Conservation (phyloP, 2,888 invertebrate genomes). For the Isoperla grammatica region DNA sequence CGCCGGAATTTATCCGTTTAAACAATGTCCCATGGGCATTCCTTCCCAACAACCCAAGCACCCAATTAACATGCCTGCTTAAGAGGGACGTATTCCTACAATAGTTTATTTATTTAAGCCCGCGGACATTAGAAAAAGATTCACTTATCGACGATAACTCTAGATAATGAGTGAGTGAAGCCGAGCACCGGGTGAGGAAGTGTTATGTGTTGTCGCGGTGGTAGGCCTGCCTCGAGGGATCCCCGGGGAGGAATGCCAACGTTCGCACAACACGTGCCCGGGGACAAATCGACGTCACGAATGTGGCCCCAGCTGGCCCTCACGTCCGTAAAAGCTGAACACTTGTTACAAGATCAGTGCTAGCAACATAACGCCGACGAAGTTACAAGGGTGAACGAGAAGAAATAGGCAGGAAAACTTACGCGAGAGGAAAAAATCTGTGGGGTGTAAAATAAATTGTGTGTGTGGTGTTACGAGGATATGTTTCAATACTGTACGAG, state of each 20-base stretch:
- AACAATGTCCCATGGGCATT: too few relatives aligned
- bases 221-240: not conserved
- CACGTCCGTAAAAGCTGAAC: conserved; percentile 7
- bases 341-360: conserved; percentile 15
- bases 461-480: not conserved
- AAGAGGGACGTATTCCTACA: too few relatives aligned
- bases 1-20: too few relatives aligned
- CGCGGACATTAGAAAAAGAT: too few relatives aligned
- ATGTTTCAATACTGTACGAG: too few relatives aligned
- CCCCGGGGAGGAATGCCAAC: not conserved
- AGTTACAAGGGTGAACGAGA: conserved; percentile 6
- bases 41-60: too few relatives aligned
- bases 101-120: too few relatives aligned
- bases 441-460: conserved; percentile 14
- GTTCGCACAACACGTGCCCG: conserved; percentile 1
- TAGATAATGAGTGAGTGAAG: too few relatives aligned
- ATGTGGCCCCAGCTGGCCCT: conserved; percentile 13
- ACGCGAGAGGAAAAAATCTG: conserved; percentile 13
- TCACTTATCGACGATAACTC: too few relatives aligned
- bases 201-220: too few relatives aligned
- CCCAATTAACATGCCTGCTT: too few relatives aligned
- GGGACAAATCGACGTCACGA: conserved; percentile 25
- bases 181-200: too few relatives aligned
- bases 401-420: not conserved
- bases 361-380: conserved; percentile 2